These are phyloP conservation scores for Corynorhinus townsendii DNA, from an alignment of 2,113 vertebrate species.

Conservation along the genomic window DNA sequence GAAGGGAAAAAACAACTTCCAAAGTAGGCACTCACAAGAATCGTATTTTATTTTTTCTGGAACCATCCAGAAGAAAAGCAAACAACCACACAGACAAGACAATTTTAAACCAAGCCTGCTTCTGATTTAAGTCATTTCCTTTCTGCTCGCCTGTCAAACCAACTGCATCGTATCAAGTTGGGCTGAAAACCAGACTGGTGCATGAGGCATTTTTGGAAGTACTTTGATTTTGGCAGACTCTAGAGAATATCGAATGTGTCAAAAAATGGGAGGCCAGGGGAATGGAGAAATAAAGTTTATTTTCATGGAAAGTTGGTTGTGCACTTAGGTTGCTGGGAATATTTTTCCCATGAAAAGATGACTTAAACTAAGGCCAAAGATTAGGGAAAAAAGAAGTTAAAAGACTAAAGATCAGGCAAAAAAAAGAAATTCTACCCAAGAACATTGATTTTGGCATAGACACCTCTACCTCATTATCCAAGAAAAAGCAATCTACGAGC, in stretches of 20 bases:
- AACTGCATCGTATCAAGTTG: background rate
- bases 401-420: background rate
- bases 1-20: conserved; percentile 41
- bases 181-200: conserved; percentile 4
- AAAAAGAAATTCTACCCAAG: background rate
- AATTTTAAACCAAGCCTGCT: conserved; percentile 38
- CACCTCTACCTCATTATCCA: background rate
- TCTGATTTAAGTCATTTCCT: conserved; percentile 50
- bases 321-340: background rate
- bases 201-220: background rate
- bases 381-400: background rate
- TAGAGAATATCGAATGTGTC: conserved; percentile 33
- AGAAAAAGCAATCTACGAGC: background rate
- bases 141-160: conserved; percentile 31
- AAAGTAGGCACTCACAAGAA: conserved; percentile 23
- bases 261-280: background rate
- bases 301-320: conserved; percentile 26
- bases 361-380: conserved; percentile 1
- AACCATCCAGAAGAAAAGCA: conserved; percentile 36
- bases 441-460: conserved; percentile 24
- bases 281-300: conserved; percentile 5
- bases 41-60: conserved; percentile 51
- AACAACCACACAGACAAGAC: conserved; percentile 22
- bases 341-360: conserved; percentile 34
- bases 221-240: background rate